phyloP scores from a whole-genome alignment of 2,113 vertebrate species.

The Atlantisia rogersi region DNA sequence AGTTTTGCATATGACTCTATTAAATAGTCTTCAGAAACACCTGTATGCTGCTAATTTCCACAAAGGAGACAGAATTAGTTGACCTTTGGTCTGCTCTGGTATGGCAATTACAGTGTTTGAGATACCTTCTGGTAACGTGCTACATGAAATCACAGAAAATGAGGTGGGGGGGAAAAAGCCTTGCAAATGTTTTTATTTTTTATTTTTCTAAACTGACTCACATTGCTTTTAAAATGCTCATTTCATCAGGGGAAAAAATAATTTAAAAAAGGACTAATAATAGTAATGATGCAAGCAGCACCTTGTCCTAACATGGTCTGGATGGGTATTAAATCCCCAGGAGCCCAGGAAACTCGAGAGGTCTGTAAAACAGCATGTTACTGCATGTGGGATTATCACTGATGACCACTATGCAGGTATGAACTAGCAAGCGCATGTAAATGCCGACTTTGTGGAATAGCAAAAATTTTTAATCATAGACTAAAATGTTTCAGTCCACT shows the following conservation, averaged over 20 bases:
- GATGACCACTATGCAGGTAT: background rate
- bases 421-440: background rate
- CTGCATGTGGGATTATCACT: background rate
- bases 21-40: background rate
- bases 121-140: background rate
- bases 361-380: background rate
- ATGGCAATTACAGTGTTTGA: background rate
- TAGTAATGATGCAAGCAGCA: background rate
- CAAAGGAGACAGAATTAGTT: background rate
- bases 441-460: background rate
- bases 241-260: background rate
- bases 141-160: background rate
- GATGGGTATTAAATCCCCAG: background rate
- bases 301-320: background rate
- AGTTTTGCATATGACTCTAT: background rate
- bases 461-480: background rate
- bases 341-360: background rate
- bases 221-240: background rate
- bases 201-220: background rate
- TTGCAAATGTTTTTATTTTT: background rate
- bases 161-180: fast-evolving
- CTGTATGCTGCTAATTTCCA: background rate
- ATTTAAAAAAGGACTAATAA: background rate
- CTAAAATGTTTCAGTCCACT: background rate
- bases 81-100: background rate